phyloP scores from a whole-genome alignment of 2,113 vertebrate species.

The Physeter macrocephalus region DNA sequence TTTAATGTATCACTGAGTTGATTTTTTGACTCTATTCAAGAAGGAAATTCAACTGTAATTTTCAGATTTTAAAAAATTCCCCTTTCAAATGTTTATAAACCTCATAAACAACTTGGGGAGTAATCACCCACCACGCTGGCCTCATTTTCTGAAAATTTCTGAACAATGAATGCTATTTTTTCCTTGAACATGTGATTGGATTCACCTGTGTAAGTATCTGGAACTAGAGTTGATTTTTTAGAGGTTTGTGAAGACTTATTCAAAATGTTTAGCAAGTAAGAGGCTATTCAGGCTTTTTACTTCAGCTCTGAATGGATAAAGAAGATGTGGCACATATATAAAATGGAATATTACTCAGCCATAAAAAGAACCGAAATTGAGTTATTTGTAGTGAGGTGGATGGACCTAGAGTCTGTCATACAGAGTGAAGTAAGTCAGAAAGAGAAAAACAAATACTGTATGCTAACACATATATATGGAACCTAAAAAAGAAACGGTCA shows the following conservation, averaged over 20 bases:
- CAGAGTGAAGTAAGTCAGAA: too few relatives aligned
- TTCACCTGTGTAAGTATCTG: background rate
- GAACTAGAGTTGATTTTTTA: background rate
- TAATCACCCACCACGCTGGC: background rate
- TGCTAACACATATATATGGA: too few relatives aligned
- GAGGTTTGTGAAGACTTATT: background rate
- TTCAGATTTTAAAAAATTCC: background rate
- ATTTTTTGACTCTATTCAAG: background rate
- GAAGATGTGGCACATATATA: too few relatives aligned
- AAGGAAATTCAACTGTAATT: background rate
- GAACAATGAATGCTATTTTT: background rate
- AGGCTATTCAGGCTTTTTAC: background rate
- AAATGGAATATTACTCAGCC: too few relatives aligned
- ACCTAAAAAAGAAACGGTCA: too few relatives aligned
- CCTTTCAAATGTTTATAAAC: background rate
- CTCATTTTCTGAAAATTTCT: background rate
- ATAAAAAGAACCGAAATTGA: too few relatives aligned
- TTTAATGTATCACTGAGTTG: background rate
- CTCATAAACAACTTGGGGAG: background rate
- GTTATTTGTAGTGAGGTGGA: too few relatives aligned
- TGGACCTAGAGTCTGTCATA: too few relatives aligned
- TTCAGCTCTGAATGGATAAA: background rate
- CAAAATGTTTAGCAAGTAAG: background rate
- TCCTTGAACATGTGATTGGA: background rate
- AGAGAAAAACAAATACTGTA: too few relatives aligned